Percentiles rank a stretch among this genome's conserved stretches.
These are phyloP conservation scores for Columba livia DNA, from an alignment of 2,113 vertebrate genomes.

Conservation along the genomic window DNA sequence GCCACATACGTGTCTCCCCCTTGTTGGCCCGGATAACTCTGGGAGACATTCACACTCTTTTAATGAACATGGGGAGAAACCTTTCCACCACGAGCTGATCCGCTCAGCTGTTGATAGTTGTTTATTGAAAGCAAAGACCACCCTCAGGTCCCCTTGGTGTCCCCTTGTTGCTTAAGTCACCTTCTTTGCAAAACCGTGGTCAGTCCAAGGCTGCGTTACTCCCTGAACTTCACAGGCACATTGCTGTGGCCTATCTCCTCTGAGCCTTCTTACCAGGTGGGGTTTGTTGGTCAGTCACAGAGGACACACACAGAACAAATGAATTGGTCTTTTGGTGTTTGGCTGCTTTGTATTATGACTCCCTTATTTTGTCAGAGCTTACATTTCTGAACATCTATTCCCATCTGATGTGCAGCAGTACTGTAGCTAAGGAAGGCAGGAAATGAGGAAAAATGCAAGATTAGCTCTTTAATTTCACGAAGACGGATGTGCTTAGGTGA, in stretches of 20 bases:
- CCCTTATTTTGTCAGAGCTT: background rate
- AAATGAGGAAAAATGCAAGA: background rate
- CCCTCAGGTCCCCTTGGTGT: background rate
- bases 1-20: too few relatives aligned
- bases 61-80: background rate
- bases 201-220: background rate
- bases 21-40: background rate
- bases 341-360: background rate
- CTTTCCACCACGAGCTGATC: background rate
- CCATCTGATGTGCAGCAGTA: background rate
- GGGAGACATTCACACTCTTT: background rate
- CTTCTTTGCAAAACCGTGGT: background rate
- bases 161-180: background rate
- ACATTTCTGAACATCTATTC: background rate
- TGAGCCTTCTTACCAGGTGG: background rate
- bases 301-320: background rate
- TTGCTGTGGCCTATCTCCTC: background rate
- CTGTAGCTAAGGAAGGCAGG: background rate
- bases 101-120: background rate
- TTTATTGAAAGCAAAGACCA: background rate
- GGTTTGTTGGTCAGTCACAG: background rate
- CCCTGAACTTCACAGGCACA: background rate
- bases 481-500: background rate
- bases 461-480: background rate
- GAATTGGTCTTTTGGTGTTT: background rate